Evolutionary conservation across 2,113 vertebrate genomes (phyloP).

Genomic region (Vimba vimba): DNA sequence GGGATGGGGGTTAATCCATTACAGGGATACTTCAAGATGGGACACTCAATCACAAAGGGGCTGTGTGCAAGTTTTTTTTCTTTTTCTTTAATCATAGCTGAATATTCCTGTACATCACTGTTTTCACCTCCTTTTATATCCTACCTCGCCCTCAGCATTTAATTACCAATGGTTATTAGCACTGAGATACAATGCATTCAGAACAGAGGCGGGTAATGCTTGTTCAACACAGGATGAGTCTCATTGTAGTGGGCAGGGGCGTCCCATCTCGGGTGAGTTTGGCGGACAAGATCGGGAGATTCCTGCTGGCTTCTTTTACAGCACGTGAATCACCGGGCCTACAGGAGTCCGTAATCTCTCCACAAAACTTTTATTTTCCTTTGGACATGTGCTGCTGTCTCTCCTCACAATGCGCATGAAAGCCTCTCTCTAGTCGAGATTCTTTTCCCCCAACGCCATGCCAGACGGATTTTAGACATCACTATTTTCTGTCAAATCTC

Average conservation of each 20-base stretch:
- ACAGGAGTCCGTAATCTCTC: slow-evolving; percentile 79
- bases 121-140: slow-evolving; percentile 47
- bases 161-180: slow-evolving; percentile 55
- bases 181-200: slow-evolving; percentile 35
- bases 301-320: slow-evolving; percentile 81
- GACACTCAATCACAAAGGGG: slow-evolving; percentile 57
- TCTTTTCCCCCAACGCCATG: slow-evolving; percentile 62
- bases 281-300: slow-evolving; percentile 69
- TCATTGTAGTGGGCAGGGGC: slow-evolving; percentile 50
- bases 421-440: slow-evolving; percentile 58
- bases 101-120: slow-evolving; percentile 44
- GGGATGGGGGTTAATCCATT: slow-evolving; percentile 72
- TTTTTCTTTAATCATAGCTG: slow-evolving; percentile 60
- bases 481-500: slow-evolving; percentile 69
- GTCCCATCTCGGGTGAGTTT: slow-evolving; percentile 66
- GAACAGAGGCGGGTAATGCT: slow-evolving; percentile 60
- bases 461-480: slow-evolving; percentile 67
- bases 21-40: slow-evolving; percentile 69
- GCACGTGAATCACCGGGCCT: slow-evolving; percentile 73
- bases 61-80: slow-evolving; percentile 22
- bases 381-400: slow-evolving; percentile 66
- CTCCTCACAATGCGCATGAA: slow-evolving; percentile 65
- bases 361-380: slow-evolving; percentile 68
- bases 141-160: slow-evolving; percentile 48
- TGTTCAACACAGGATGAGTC: slow-evolving; percentile 65